A percentile compares a stretch with the other conserved stretches of the same genome.
phyloP scores from a whole-genome alignment of 1,140 invertebrate species.

The Drosophila repletoides region DNA sequence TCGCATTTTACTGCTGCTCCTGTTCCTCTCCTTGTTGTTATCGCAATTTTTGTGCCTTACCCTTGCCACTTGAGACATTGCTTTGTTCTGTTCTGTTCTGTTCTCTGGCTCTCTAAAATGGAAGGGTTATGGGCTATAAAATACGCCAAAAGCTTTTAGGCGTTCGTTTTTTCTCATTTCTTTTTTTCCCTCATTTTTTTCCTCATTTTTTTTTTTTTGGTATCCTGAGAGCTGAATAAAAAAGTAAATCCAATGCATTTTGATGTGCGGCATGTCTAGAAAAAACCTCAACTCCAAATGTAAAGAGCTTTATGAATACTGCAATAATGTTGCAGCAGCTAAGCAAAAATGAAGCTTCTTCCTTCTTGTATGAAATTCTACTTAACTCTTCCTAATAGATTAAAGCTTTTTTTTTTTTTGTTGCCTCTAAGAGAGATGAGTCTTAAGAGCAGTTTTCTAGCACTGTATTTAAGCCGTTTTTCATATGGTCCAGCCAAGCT shows the following conservation, averaged over 20 bases:
- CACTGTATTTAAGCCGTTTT: no score
- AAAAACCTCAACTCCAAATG: constrained; percentile 17
- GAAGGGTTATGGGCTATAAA: constrained; percentile 66
- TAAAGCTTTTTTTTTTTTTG: no score
- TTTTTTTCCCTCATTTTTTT: constrained; percentile 12
- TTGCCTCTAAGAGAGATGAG: no score
- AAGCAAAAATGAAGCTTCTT: no score
- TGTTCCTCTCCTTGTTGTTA: constrained; percentile 36
- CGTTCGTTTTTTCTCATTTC: constrained; percentile 13
- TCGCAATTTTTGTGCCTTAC: constrained; percentile 63
- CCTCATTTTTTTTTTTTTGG: not conserved
- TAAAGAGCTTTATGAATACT: constrained; percentile 11
- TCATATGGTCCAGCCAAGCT: no score
- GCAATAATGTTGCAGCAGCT: constrained; percentile 9
- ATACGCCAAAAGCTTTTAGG: constrained; percentile 70
- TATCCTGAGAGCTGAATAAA: constrained; percentile 28
- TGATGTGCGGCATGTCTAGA: constrained; percentile 9
- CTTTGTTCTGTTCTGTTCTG: constrained; percentile 58
- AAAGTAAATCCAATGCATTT: constrained; percentile 57
- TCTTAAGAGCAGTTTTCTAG: no score
- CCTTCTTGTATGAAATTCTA: no score
- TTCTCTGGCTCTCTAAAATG: constrained; percentile 24
- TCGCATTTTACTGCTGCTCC: constrained; percentile 21
- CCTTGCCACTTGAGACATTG: constrained; percentile 80
- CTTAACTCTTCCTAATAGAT: no score